A percentile compares a stretch with the other conserved stretches of the same genome.
These are phyloP conservation scores for Dipus sagitta DNA, from an alignment of 2,797 vertebrate species.

Conservation along the genomic window DNA sequence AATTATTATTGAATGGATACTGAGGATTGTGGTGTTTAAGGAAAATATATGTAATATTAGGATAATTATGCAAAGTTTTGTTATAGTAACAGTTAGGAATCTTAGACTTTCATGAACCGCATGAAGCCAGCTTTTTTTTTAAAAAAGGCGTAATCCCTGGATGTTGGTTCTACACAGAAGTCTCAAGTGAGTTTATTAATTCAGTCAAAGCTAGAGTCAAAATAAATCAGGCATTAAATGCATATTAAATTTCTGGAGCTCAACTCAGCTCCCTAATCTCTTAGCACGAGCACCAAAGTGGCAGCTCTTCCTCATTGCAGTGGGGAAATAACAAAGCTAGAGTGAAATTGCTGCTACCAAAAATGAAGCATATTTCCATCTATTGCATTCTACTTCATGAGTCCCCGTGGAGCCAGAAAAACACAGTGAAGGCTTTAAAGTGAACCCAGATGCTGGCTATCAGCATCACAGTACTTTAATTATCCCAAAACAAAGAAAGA, in stretches of 20 bases:
- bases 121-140: slow-evolving; percentile 57
- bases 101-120: slow-evolving; percentile 10
- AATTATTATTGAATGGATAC: slow-evolving; percentile 2
- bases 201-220: slow-evolving; percentile 65
- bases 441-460: slow-evolving; percentile 79
- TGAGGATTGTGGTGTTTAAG: slow-evolving; percentile 39
- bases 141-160: slow-evolving; percentile 29
- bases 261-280: slow-evolving; percentile 53
- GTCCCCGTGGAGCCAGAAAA: slow-evolving; percentile 73
- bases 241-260: slow-evolving; percentile 76
- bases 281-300: slow-evolving; percentile 37
- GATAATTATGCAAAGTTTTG: background rate
- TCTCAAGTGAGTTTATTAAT: slow-evolving; percentile 67
- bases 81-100: slow-evolving; percentile 34
- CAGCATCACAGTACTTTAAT: slow-evolving; percentile 68
- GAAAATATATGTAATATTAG: slow-evolving; percentile 17
- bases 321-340: slow-evolving; percentile 69
- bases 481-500: slow-evolving; percentile 77
- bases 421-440: slow-evolving; percentile 64
- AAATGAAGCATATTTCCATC: slow-evolving; percentile 70
- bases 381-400: slow-evolving; percentile 36
- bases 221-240: slow-evolving; percentile 69
- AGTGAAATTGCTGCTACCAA: slow-evolving; percentile 62
- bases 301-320: slow-evolving; percentile 44
- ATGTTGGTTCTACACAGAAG: slow-evolving; percentile 53